Evolutionary conservation across 2,888 invertebrate species (phyloP).

Genomic region (Sinodicranocentrus sp.): DNA sequence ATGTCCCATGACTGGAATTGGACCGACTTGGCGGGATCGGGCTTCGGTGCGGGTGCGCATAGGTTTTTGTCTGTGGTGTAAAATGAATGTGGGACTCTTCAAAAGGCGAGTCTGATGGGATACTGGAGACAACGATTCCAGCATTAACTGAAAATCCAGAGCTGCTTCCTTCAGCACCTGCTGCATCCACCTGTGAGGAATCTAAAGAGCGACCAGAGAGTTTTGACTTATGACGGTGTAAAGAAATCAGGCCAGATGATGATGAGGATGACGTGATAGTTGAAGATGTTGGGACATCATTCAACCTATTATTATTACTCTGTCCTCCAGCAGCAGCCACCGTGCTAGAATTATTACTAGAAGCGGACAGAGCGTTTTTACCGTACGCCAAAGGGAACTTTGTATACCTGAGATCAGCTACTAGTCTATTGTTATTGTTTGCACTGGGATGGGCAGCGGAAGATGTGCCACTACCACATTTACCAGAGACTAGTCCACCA

Average conservation of each 20-base stretch:
- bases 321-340: constrained; percentile 25
- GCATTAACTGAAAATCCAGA: not conserved
- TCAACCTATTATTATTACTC: constrained; percentile 26
- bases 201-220: constrained; percentile 58
- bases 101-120: constrained; percentile 69
- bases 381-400: constrained; percentile 71
- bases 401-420: constrained; percentile 72
- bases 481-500: not conserved
- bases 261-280: not conserved
- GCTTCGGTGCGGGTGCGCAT: constrained; percentile 73
- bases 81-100: constrained; percentile 76
- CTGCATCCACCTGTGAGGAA: constrained; percentile 40
- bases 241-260: not conserved
- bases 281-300: constrained; percentile 17
- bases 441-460: constrained; percentile 1
- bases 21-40: constrained; percentile 58
- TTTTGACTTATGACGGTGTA: constrained; percentile 47
- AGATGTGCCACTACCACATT: not conserved
- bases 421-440: constrained; percentile 52
- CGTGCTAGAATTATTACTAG: constrained; percentile 26
- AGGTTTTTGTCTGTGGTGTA: constrained; percentile 75
- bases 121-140: constrained; percentile 30
- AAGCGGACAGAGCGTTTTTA: constrained; percentile 44
- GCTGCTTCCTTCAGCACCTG: constrained; percentile 22
- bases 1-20: constrained; percentile 5